phyloP scores from a whole-genome alignment of 2,113 vertebrate genomes.

The Rattus rattus region DNA sequence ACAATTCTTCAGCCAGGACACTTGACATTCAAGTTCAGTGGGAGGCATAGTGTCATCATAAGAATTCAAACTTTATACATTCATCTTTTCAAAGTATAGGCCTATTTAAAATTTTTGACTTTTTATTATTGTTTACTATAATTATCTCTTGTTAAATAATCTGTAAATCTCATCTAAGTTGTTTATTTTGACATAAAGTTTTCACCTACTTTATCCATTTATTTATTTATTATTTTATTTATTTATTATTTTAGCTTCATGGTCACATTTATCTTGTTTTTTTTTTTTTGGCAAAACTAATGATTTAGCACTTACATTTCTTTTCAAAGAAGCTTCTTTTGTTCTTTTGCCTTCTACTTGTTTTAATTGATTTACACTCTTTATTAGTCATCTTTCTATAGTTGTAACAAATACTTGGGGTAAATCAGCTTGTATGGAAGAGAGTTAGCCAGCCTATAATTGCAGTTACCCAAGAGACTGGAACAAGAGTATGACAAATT shows the following conservation, averaged over 20 bases:
- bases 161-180: not conserved
- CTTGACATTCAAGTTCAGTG: not conserved
- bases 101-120: not conserved
- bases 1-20: not conserved
- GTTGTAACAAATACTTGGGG: not conserved
- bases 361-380: not conserved
- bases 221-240: not conserved
- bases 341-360: not conserved
- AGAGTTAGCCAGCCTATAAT: not conserved
- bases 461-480: not conserved
- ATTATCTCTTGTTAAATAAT: not conserved
- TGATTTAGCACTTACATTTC: conserved; percentile 9
- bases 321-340: not conserved
- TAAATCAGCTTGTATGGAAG: not conserved
- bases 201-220: not conserved
- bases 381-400: not conserved
- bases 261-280: not conserved
- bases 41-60: not conserved
- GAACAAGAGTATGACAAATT: not conserved
- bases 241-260: not conserved
- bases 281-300: not conserved
- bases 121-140: not conserved
- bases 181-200: not conserved
- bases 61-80: not conserved
- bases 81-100: not conserved